Evolutionary conservation across 2,888 invertebrate species (phyloP).

Genomic region (Apamea sordens): DNA sequence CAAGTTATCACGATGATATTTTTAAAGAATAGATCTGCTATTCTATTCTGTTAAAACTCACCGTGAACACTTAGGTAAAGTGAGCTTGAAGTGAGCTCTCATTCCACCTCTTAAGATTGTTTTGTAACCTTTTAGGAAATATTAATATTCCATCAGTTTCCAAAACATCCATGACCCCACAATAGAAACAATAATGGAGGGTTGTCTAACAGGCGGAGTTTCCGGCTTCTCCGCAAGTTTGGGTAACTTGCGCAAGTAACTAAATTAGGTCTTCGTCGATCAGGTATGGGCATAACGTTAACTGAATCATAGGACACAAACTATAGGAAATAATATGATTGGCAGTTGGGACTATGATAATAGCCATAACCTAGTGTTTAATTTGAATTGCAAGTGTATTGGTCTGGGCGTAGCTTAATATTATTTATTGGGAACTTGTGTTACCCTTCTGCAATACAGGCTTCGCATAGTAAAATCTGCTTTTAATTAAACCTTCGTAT

Average conservation of each 20-base stretch:
- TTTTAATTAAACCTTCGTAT: neutral
- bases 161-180: neutral
- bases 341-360: neutral
- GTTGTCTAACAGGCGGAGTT: constrained; percentile 17
- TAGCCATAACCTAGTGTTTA: neutral
- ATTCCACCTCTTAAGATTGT: neutral
- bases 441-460: neutral
- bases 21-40: too few relatives aligned
- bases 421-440: neutral
- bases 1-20: too few relatives aligned
- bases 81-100: neutral
- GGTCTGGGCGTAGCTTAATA: neutral
- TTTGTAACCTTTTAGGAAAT: neutral
- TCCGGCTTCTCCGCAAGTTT: constrained; percentile 26
- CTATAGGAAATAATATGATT: constrained; percentile 51
- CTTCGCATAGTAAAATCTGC: neutral
- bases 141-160: constrained; percentile 1
- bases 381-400: neutral
- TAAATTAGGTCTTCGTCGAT: constrained; percentile 39
- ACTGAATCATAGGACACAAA: constrained; percentile 37
- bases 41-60: too few relatives aligned
- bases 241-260: constrained; percentile 39
- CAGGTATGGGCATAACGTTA: constrained; percentile 39
- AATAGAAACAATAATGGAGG: constrained; percentile 34
- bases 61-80: neutral